A percentile compares a stretch with the other conserved stretches of the same genome.
phyloP scores from a whole-genome alignment of 2,797 vertebrate genomes.

The Catamblyrhynchus diadema region DNA sequence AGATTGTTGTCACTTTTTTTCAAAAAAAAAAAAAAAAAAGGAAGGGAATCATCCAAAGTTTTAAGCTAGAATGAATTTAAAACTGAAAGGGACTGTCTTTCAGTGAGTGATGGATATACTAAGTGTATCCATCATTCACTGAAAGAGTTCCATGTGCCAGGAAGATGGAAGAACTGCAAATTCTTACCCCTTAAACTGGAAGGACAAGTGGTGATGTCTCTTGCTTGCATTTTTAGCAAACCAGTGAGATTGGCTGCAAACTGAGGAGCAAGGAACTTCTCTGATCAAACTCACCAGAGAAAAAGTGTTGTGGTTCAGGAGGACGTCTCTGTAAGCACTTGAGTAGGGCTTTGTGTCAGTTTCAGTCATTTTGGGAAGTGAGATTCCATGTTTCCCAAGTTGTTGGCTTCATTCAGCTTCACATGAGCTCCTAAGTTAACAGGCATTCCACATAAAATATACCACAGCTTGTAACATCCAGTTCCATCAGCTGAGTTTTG shows the following conservation, averaged over 20 bases:
- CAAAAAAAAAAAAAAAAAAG: not conserved
- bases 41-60: not conserved
- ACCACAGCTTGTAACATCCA: not conserved
- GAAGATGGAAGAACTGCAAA: not conserved
- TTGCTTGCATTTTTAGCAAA: not conserved
- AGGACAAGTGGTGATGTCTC: not conserved
- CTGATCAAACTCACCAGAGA: not conserved
- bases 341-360: not conserved
- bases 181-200: not conserved
- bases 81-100: not conserved
- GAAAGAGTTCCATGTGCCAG: not conserved
- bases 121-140: not conserved
- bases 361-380: not conserved
- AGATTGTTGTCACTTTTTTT: not conserved
- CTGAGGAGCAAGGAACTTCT: not conserved
- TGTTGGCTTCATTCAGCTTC: not conserved
- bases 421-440: not conserved
- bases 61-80: not conserved
- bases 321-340: not conserved
- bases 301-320: not conserved
- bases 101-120: not conserved
- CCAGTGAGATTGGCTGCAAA: not conserved
- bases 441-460: not conserved
- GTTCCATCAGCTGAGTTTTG: not conserved
- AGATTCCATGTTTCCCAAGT: not conserved